Conservation (phyloP, 2,888 invertebrate genomes). For the Napeogenes inachia region DNA sequence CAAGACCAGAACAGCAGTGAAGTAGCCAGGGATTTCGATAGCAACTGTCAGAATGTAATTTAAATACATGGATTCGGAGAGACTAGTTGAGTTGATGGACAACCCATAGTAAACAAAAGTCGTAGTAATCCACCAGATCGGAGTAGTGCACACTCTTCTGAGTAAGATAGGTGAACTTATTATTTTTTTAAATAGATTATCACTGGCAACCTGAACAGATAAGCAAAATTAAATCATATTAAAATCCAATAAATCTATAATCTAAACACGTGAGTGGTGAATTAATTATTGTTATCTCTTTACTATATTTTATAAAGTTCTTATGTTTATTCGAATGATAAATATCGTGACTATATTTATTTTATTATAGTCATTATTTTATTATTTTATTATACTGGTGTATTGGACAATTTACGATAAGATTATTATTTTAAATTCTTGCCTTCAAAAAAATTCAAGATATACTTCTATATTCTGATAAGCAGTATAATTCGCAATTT, state of each 20-base stretch:
- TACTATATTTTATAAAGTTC: too few relatives aligned
- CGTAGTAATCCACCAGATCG: slow-evolving; percentile 87
- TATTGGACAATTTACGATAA: too few relatives aligned
- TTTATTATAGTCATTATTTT: too few relatives aligned
- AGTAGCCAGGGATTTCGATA: slow-evolving; percentile 84
- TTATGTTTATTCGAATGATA: too few relatives aligned
- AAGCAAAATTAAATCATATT: too few relatives aligned
- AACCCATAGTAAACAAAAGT: slow-evolving; percentile 88
- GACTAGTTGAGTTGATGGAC: slow-evolving; percentile 83
- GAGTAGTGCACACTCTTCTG: slow-evolving; percentile 79
- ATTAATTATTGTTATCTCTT: too few relatives aligned
- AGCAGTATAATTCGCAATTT: too few relatives aligned
- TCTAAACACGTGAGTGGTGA: background rate
- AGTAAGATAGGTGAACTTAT: slow-evolving; percentile 63
- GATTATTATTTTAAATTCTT: too few relatives aligned
- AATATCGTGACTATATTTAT: too few relatives aligned
- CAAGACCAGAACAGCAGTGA: slow-evolving; percentile 78
- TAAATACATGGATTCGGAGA: slow-evolving; percentile 84
- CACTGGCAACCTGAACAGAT: slow-evolving; percentile 11
- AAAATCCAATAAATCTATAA: background rate
- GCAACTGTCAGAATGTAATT: slow-evolving; percentile 81
- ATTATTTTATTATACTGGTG: too few relatives aligned
- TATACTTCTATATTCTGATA: too few relatives aligned
- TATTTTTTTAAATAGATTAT: slow-evolving; percentile 11
- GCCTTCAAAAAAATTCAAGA: too few relatives aligned